Conservation (phyloP, 2,797 vertebrate genomes). For the Peromyscus attwateri region DNA sequence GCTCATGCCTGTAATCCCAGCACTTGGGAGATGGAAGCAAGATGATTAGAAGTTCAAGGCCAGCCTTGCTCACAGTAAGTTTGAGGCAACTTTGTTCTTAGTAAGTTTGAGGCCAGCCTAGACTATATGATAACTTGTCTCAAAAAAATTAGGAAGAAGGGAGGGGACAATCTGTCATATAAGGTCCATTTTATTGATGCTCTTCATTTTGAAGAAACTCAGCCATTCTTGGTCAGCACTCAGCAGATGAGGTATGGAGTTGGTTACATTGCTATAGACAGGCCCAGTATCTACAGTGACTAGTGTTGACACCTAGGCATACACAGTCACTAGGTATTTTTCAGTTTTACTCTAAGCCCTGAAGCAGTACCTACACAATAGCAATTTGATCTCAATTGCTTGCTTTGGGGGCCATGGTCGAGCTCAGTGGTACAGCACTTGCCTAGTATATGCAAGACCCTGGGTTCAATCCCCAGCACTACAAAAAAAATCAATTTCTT, state of each 20-base stretch:
- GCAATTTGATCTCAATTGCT: neutral
- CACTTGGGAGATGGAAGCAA: neutral
- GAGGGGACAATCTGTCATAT: neutral
- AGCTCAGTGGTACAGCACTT: neutral
- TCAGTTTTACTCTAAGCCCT: neutral
- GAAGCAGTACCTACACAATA: neutral
- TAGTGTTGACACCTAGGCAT: neutral
- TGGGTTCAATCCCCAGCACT: neutral
- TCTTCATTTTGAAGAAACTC: conserved; percentile 15
- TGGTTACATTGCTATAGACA: neutral
- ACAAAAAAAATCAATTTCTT: neutral
- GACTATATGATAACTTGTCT: neutral
- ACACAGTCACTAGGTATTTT: neutral
- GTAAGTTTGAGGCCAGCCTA: neutral
- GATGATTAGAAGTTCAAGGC: neutral
- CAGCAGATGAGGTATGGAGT: neutral
- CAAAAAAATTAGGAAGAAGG: neutral
- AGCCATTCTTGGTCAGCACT: neutral
- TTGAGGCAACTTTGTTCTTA: neutral
- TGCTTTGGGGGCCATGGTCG: neutral
- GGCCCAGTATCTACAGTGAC: neutral
- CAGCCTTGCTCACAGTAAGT: neutral
- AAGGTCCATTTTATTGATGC: neutral
- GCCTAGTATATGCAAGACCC: neutral
- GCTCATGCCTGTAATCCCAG: neutral